Percentiles rank a stretch among this genome's conserved stretches.
These are phyloP conservation scores for Danio tinwini DNA, from an alignment of 2,797 vertebrate species.

Conservation along the genomic window DNA sequence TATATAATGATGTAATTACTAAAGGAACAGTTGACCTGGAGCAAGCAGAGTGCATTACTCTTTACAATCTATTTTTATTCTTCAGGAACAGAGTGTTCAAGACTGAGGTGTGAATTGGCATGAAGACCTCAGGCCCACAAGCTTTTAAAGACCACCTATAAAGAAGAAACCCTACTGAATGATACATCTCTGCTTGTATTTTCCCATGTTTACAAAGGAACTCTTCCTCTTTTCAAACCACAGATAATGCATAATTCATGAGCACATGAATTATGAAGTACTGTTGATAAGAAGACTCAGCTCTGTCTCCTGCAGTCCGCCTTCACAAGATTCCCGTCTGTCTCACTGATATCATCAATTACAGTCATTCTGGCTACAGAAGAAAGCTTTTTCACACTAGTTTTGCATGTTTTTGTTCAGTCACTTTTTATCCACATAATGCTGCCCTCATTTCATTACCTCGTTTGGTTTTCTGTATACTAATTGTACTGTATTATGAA, in stretches of 20 bases:
- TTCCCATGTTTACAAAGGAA: conserved; percentile 26
- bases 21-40: background rate
- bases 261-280: conserved; percentile 49
- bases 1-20: background rate
- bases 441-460: background rate
- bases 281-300: conserved; percentile 34
- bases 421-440: background rate
- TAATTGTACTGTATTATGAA: background rate
- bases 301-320: conserved; percentile 29
- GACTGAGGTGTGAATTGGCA: conserved; percentile 3
- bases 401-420: background rate
- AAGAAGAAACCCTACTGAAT: conserved; percentile 25
- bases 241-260: conserved; percentile 45
- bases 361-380: background rate
- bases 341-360: conserved; percentile 26
- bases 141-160: conserved; percentile 24
- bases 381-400: background rate
- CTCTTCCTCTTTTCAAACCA: conserved; percentile 17
- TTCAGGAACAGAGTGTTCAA: background rate
- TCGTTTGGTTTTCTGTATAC: background rate
- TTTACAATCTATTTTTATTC: conserved; percentile 13
- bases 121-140: conserved; percentile 25
- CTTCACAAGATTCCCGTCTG: conserved; percentile 30
- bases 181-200: conserved; percentile 22
- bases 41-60: conserved; percentile 13